Evolutionary conservation across 2,797 vertebrate species (phyloP), one percentile per base, ranked within the genome.

Genomic region (Pseudomugil tenellus): DNA sequence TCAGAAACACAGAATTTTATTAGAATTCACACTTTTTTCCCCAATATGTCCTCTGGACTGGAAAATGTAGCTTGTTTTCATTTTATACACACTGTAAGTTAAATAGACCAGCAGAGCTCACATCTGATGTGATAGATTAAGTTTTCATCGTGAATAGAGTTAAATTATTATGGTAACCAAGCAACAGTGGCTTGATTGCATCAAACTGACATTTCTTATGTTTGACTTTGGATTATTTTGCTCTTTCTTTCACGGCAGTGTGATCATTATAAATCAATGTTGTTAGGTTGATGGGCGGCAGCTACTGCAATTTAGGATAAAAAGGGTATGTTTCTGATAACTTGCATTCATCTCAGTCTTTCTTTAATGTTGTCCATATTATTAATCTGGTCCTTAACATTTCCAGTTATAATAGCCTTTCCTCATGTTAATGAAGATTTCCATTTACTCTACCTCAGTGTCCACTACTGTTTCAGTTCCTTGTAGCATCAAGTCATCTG

Each of bases 401-500:
- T 25, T 25, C 4, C 12, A 25, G 23, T 26, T 54, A 16, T 34
- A 43, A 28, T 2, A 14, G 14, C 10, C 49, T 32, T 13, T 32
- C 25, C 48, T 65, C 37, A 26, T 41, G 39, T 65, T 54, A 19
- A 29, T 16, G 9, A 56, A 10, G 5, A 34, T 68, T 28, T 70
- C 35, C 43, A 43, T 28, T 58, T 13, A 2, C 29, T 70, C 83
- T 85, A 83, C 80, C 83, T 84, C 77, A 79, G 17, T 25, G 41
- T 62, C 34, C 11, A 62, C 32, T 25, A 14, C 46, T 55, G n/a
- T 59, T 31, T 63, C 6, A 56, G 51, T 23, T 57, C 0, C n/a
- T 1, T 51, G n/a, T 46, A 17, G 31, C 2, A 34, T 43, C 13
- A 58, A 23, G 52, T 9, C 5, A 72, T 17, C 57, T 39, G 49